Evolutionary conservation across 2,888 invertebrate genomes (phyloP), one percentile per base, ranked within the genome.

Genomic region (Notodonta dromedarius): DNA sequence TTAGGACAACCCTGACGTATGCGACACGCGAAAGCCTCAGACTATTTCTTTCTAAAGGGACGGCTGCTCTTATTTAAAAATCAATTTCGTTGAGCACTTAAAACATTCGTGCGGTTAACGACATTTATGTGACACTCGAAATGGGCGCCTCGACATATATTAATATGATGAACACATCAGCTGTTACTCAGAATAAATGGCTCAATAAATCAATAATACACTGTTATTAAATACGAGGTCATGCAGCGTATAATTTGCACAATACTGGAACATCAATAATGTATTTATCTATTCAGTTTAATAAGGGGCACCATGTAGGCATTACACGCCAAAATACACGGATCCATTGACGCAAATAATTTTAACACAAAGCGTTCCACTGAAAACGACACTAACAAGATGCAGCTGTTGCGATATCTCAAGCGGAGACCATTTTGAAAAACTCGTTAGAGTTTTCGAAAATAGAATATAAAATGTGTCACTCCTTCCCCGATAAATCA

Each of bases 391-490:
- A 84, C 85, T 93, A 93, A 93, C 93, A 91, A 93, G 93, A 89
- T 83, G 89, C 93, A 93, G 93, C 93, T 93, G 93, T 89, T 86
- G 83, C 80, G 75, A 83, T 85, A 82, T 89, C 83, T 90, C 89
- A 88, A 81, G 74, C 85, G 82, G 82, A 84, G 77, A 83, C 86
- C 90, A 88, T 90, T 92, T 91, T 91, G 92, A 92, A 93, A 92
- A 93, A 92, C 86, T 87, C 86, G 82, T 84, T 85, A 83, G 78
- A 80, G 87, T 89, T 92, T 91, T 91, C 92, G 87, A 91, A 92
- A 93, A 93, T 93, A 93, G 93, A 92, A 90, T 89, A 92, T 91
- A 91, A 91, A 91, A 91, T 91, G 88, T 93, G 93, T 93, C 93
- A 93, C 92, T 91, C 92, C 90, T 93, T 89, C 89, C 83, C 77